Evolutionary conservation across 2,797 vertebrate genomes (phyloP).

Genomic region (Micrastur ruficollis): DNA sequence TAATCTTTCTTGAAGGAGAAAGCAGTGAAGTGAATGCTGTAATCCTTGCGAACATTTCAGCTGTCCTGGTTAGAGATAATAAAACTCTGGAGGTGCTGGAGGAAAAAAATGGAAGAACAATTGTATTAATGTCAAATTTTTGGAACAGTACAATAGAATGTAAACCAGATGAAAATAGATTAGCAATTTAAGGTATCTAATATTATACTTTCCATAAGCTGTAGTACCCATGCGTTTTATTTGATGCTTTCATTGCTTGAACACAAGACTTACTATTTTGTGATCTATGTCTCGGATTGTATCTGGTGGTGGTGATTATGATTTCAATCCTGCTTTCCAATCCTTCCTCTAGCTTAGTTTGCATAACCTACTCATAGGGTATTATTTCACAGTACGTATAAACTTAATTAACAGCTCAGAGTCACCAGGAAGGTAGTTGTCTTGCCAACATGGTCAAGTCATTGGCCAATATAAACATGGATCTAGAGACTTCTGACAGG

Average conservation of each 20-base stretch:
- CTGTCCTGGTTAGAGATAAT: background rate
- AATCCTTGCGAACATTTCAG: background rate
- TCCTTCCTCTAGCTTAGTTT: background rate
- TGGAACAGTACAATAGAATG: background rate
- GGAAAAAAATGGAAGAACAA: background rate
- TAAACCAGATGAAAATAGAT: background rate
- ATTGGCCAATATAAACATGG: background rate
- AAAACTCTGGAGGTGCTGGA: background rate
- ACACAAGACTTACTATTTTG: background rate
- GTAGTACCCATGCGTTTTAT: background rate
- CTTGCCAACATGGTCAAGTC: background rate
- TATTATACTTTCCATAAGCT: background rate
- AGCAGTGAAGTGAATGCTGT: background rate
- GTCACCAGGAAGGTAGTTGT: background rate
- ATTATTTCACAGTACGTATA: background rate
- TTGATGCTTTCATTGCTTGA: background rate
- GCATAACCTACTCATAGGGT: background rate
- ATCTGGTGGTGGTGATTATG: background rate
- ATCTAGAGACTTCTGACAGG: background rate
- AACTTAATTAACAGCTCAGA: background rate
- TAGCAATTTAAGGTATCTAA: background rate
- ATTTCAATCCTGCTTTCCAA: background rate
- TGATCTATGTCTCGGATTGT: accelerated
- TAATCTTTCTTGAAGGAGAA: background rate
- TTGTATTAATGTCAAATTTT: background rate